These are phyloP conservation scores for Ptychoptera albimana DNA, from an alignment of 2,888 invertebrate species.

Conservation along the genomic window DNA sequence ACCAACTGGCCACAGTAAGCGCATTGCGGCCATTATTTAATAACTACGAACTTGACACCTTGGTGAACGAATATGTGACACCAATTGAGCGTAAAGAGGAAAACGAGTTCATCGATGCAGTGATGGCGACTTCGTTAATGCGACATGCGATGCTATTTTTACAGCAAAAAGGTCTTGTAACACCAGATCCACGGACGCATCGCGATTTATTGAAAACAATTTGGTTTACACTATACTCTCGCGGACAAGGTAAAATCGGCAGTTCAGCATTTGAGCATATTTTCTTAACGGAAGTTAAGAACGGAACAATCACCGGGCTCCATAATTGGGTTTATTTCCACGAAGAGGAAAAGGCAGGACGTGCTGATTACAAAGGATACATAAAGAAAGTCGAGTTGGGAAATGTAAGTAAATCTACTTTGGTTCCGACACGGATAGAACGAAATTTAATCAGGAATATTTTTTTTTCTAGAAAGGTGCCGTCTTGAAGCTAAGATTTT, in stretches of 20 bases:
- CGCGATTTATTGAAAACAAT: conserved; percentile 53
- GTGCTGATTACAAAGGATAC: conserved; percentile 65
- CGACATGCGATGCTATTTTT: conserved; percentile 37
- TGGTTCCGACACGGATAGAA: background rate
- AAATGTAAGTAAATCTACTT: conserved; percentile 40
- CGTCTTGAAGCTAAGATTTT: conserved; percentile 55
- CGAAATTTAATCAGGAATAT: background rate
- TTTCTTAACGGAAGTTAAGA: conserved; percentile 74
- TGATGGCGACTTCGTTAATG: conserved; percentile 64
- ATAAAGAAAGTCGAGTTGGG: conserved; percentile 52
- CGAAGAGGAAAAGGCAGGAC: conserved; percentile 53
- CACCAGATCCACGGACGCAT: conserved; percentile 50
- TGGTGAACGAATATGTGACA: conserved; percentile 60
- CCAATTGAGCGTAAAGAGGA: conserved; percentile 61
- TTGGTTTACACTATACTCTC: conserved; percentile 71
- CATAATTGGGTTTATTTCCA: conserved; percentile 86
- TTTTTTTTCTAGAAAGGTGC: conserved; percentile 51
- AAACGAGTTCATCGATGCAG: conserved; percentile 58
- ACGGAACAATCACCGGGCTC: conserved; percentile 60
- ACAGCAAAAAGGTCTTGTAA: conserved; percentile 43
- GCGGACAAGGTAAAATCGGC: conserved; percentile 61
- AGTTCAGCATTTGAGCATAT: conserved; percentile 90
- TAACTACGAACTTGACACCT: conserved; percentile 66
- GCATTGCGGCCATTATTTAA: conserved; percentile 60
- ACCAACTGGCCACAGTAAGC: conserved; percentile 47